Evolutionary conservation across 2,888 invertebrate species (phyloP), one percentile per base, ranked within the genome.

Genomic region (Drosophila lutescens): DNA sequence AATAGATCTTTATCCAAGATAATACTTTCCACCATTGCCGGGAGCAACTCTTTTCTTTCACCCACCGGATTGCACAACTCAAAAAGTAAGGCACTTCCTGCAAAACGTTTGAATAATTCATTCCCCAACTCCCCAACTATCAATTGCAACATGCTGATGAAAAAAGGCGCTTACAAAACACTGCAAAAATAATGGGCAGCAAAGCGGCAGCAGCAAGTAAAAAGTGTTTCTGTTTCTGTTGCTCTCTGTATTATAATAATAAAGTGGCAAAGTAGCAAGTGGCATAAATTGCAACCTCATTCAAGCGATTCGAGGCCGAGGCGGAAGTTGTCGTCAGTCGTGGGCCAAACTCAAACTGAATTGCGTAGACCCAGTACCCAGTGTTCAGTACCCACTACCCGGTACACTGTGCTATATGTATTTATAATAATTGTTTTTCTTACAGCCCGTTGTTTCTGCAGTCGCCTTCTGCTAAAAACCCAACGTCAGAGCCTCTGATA

Each of bases 231-330:
- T 79, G 55, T 49, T 68, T 68, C 77, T 79, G 55, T 49, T 68
- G 66, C 77, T 79, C 70, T 57, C 62, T 76, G 80, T 78, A 88
- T 83, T 83, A 84, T 88, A 87, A 88, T 85, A 85, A 84, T 81
- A 88, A 87, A 84, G 86, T 87, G 85, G 88, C 81, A 82, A 79
- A 83, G 80, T 70, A 76, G 83, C 85, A 87, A 86, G 86, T 83
- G 89, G 88, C 86, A 89, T 86, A 89, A 88, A 86, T 89, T 86
- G 84, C 88, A 86, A 86, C 70, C 88, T 84, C 83, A 84, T 84
- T 83, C 88, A 78, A 71, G 78, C 78, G 78, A 72, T 62, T 67
- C 53, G 72, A 58, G 75, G 60, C 54, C 66, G 66, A 70, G 77
- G 73, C 87, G 88, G 89, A 83, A 83, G 82, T 80, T 58, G 69